These are phyloP conservation scores for Laticauda colubrina DNA, from an alignment of 2,113 vertebrate species.

Conservation along the genomic window DNA sequence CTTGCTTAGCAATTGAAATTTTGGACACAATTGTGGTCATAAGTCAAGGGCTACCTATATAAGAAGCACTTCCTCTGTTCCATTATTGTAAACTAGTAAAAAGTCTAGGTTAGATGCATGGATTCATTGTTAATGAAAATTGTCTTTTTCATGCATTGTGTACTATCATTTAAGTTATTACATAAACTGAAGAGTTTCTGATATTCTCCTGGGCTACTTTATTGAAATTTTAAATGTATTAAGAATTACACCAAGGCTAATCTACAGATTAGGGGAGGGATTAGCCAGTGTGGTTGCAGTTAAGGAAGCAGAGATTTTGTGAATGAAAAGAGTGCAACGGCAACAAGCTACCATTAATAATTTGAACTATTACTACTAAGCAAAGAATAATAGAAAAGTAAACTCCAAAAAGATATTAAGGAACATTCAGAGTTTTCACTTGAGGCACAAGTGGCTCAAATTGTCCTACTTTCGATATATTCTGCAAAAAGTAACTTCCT, in stretches of 20 bases:
- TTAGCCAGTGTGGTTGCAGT: slow-evolving; percentile 25
- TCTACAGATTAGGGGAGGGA: slow-evolving; percentile 54
- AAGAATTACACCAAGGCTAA: slow-evolving; percentile 48
- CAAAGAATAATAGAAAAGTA: neutral
- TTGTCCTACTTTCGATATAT: neutral
- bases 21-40: too few relatives aligned
- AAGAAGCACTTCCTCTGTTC: neutral
- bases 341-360: neutral
- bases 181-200: neutral
- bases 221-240: slow-evolving; percentile 32
- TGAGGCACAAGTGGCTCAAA: neutral
- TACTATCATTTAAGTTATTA: neutral
- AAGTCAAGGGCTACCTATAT: neutral
- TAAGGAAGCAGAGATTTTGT: neutral
- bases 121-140: neutral
- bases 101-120: neutral
- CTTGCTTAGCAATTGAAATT: too few relatives aligned
- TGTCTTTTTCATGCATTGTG: neutral
- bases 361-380: neutral
- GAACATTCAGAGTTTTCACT: neutral
- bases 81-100: neutral
- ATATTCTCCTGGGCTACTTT: neutral
- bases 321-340: neutral
- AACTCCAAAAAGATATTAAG: neutral
- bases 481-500: neutral